Conservation (phyloP, 2,888 invertebrate genomes). For the Erebia palarica region DNA sequence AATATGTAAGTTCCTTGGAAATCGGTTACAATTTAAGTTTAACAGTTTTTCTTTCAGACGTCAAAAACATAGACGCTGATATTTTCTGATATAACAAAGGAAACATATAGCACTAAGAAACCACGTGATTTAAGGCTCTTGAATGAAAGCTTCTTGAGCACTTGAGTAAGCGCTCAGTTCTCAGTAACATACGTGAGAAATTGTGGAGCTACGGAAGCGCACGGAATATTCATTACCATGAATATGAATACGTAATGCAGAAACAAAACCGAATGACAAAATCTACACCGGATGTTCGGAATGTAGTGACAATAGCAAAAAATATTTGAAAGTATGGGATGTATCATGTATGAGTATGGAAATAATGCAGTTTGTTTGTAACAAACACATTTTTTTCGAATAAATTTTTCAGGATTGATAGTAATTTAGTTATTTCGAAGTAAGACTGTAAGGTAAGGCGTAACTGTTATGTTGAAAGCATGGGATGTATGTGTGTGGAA, state of each 20-base stretch:
- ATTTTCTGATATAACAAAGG: background rate
- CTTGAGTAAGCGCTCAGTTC: background rate
- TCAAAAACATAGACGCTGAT: background rate
- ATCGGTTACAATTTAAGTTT: background rate
- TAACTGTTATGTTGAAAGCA: too few species aligned
- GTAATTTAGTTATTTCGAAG: too few species aligned
- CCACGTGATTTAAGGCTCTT: background rate
- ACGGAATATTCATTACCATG: constrained; percentile 10
- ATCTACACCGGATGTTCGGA: constrained; percentile 5
- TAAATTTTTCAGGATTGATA: too few species aligned
- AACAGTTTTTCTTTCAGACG: background rate
- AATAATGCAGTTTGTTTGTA: background rate
- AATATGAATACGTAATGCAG: constrained; percentile 18
- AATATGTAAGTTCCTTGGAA: too few species aligned
- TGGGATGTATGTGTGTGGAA: too few species aligned
- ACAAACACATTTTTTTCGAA: too few species aligned
- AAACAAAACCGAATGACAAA: constrained; percentile 8
- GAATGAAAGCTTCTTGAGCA: constrained; percentile 2
- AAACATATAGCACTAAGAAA: background rate
- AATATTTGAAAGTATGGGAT: constrained; percentile 8
- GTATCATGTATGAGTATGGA: background rate
- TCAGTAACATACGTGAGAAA: constrained; percentile 16
- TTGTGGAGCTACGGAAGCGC: constrained; percentile 5
- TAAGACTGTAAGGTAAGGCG: too few species aligned
- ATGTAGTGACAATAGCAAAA: background rate